Percentiles rank a stretch among this genome's conserved stretches.
phyloP scores from a whole-genome alignment of 2,113 vertebrate species.

The Nerophis lumbriciformis region DNA sequence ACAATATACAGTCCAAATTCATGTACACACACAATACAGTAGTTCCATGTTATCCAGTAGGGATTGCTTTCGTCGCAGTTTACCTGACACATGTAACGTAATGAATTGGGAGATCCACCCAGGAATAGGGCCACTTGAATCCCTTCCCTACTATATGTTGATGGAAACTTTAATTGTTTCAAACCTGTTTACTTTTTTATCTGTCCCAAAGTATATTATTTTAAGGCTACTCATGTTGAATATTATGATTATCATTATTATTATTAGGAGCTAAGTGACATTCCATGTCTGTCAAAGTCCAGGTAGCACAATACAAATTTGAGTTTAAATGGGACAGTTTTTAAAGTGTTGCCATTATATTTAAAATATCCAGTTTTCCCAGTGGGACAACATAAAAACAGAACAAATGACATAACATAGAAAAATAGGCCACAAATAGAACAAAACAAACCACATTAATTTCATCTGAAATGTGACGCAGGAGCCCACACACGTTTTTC shows the following conservation, averaged over 20 bases:
- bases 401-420: conserved; percentile 60
- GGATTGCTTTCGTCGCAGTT: not conserved
- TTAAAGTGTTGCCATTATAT: too few species aligned
- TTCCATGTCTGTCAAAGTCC: too few species aligned
- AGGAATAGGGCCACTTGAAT: too few species aligned
- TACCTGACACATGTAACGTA: too few species aligned
- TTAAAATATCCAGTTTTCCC: conserved; percentile 23
- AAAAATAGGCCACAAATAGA: conserved; percentile 52
- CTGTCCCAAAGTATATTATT: too few species aligned
- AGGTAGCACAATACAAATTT: too few species aligned
- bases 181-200: not conserved
- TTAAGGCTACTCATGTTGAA: too few species aligned
- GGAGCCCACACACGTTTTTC: conserved; percentile 45
- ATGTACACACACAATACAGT: conserved; percentile 26
- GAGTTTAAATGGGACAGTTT: too few species aligned
- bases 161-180: not conserved
- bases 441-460: conserved; percentile 55
- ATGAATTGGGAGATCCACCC: too few species aligned
- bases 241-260: too few species aligned
- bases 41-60: conserved; percentile 11
- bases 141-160: too few species aligned
- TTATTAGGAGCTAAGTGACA: too few species aligned
- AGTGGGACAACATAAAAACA: conserved; percentile 36
- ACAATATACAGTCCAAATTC: conserved; percentile 58
- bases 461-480: conserved; percentile 50